Base-by-base conservation (phyloP, 2,113 vertebrate species). In the Poeciliopsis occidentalis region DNA sequence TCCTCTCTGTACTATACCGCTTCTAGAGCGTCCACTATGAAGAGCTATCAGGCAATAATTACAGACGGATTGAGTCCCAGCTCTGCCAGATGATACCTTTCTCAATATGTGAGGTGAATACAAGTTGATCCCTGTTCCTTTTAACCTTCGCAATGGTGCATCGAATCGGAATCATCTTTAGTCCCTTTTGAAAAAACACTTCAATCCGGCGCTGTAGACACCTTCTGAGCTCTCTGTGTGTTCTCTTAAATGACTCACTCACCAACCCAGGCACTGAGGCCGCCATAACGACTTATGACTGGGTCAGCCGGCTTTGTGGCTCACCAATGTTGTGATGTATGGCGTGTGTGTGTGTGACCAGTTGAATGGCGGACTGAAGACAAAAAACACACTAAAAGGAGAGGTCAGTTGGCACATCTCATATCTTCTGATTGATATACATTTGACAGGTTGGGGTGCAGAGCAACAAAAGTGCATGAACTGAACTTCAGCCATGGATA, bases 51-150 rank as follows among this genome's bases (percentile, higher is more conserved):
- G 6, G 62, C 72, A n/a, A 4, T 54, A 27, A 37, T 67, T 39
- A 51, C 26, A 64, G 60, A 15, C 44, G 29, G 66, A 71, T 62
- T 63, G 47, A 47, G 60, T 76, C 39, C 26, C 37, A 62, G 44
- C 65, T 57, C 79, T 71, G 37, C 68, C 54, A 41, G 39, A 32
- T 68, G 84, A 82, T 60, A 30, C 41, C 34, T 60, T 51, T 47
- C 54, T 75, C 31, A 60, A 24, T 39, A 62, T 37, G 31, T 34
- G 51, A 70, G 34, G 24, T 39, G 24, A 67, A 60, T 41, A 34
- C 22, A 19, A 75, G 29, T n/a, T 32, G 69, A 67, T 39, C 26
- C 26, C 44, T 64, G 31, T 61, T 69, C n/a, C 27, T 5, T 37
- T 39, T 62, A 62, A 60, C 32, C 7, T 27, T 60, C 7, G 41